Base-by-base conservation (phyloP, 1,140 invertebrate species). In the Oryzaephilus surinamensis region DNA sequence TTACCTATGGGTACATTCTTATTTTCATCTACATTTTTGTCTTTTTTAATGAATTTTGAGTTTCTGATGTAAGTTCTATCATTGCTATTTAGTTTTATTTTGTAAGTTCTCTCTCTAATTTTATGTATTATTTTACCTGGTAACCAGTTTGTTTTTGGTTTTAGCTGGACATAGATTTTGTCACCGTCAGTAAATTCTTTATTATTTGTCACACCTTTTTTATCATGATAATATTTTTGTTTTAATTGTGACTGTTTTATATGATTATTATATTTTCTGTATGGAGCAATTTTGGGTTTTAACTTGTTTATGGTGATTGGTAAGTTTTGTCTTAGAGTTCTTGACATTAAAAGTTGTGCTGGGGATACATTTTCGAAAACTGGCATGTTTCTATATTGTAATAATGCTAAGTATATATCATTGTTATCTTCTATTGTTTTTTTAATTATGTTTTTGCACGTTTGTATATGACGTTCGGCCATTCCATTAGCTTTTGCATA, bases 401-500 rank as follows among this genome's bases (percentile, higher is more conserved):
- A 18, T 13, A 48, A 37, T 4, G 10, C 30, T 16, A 16, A 16
- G 6, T 33, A 8, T 4, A 45, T 35, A 41, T 37, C 33, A 13
- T 11, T n/a, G 3, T 18, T 21, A 11, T 35, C 33, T 8, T 33
- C 30, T 14, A 41, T 42, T 23, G 39, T 43, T 34, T 49, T 50
- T 16, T 48, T 40, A 1, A 60, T 27, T 10, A 63, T 46, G 8
- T 43, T 48, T 51, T 61, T 61, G 21, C 45, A 30, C 16, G 51
- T 60, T 19, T 40, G 21, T 24, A 62, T 53, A n/a, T 56, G n/a
- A n/a, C n/a, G n/a, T n/a, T n/a, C n/a, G n/a, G n/a, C n/a, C n/a
- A n/a, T n/a, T n/a, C n/a, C n/a, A 32, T 63, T 62, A 6, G 54
- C 53, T 29, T 51, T 45, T 4, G 59, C 51, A 38, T 63, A 64